A percentile compares a stretch with the other conserved stretches of the same genome.
Conservation (phyloP, 2,797 vertebrate genomes). For the Anguilla obscura region DNA sequence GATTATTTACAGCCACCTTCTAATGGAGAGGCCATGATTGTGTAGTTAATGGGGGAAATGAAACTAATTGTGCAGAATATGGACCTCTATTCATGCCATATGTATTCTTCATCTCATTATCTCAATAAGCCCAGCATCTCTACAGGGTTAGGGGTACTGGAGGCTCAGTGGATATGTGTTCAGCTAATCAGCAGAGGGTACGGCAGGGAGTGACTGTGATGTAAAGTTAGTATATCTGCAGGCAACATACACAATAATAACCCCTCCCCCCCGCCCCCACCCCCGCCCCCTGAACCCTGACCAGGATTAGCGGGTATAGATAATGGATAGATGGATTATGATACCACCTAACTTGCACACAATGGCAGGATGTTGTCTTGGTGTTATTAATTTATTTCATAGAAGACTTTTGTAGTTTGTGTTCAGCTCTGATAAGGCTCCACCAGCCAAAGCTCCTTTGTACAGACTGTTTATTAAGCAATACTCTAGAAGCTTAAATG, state of each 20-base stretch:
- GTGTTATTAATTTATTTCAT: not conserved
- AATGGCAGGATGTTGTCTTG: not conserved
- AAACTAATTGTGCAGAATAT: not conserved
- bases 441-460: not conserved
- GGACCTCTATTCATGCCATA: not conserved
- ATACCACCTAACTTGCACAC: not conserved
- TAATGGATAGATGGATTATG: not conserved
- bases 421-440: not conserved
- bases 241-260: not conserved
- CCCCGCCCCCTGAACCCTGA: too few relatives aligned
- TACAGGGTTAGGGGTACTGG: not conserved
- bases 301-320: too few relatives aligned
- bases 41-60: conserved; percentile 18
- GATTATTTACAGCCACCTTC: conserved; percentile 4
- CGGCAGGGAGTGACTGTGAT: not conserved
- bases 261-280: too few relatives aligned
- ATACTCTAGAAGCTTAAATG: not conserved
- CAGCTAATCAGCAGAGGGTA: not conserved
- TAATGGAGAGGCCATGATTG: not conserved
- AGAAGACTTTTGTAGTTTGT: not conserved
- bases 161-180: not conserved
- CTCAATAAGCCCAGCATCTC: not conserved
- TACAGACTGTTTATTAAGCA: not conserved
- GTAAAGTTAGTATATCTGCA: not conserved
- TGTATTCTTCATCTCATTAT: conserved; percentile 1